Evolutionary conservation across 2,797 vertebrate species (phyloP).

Genomic region (Falco columbarius): DNA sequence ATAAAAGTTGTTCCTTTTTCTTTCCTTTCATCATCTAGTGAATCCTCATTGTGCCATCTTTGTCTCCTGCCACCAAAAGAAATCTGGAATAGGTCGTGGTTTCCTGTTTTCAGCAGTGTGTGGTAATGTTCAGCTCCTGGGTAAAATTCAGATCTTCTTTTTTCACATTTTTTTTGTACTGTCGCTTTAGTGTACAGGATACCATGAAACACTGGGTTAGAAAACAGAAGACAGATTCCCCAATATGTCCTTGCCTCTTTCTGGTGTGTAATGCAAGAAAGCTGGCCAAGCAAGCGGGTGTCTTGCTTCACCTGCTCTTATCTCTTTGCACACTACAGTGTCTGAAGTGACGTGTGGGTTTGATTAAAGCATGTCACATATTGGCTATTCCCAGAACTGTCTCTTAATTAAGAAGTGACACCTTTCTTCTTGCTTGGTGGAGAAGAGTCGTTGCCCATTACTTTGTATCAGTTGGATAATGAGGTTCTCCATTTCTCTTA

Average conservation of each 20-base stretch:
- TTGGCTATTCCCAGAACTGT: neutral
- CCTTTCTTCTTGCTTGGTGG: neutral
- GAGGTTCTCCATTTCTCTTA: neutral
- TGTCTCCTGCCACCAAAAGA: neutral
- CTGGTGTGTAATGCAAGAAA: neutral
- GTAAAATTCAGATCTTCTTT: neutral
- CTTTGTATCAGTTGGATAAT: neutral
- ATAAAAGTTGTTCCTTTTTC: neutral
- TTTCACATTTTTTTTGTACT: neutral
- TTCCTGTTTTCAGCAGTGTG: neutral
- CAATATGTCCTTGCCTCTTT: neutral
- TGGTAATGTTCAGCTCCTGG: rapidly evolving
- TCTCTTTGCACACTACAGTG: neutral
- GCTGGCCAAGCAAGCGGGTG: neutral
- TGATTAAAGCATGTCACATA: neutral
- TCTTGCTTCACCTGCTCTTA: neutral
- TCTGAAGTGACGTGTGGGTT: neutral
- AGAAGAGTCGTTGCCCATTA: neutral
- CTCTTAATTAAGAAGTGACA: neutral
- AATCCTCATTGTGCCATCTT: neutral
- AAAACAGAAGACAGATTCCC: neutral
- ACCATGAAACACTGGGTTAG: neutral
- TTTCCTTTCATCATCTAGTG: neutral
- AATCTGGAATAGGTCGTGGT: neutral
- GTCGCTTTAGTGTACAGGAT: neutral